Evolutionary conservation across 1,140 invertebrate genomes (phyloP).

Genomic region (Drosophila dunni): DNA sequence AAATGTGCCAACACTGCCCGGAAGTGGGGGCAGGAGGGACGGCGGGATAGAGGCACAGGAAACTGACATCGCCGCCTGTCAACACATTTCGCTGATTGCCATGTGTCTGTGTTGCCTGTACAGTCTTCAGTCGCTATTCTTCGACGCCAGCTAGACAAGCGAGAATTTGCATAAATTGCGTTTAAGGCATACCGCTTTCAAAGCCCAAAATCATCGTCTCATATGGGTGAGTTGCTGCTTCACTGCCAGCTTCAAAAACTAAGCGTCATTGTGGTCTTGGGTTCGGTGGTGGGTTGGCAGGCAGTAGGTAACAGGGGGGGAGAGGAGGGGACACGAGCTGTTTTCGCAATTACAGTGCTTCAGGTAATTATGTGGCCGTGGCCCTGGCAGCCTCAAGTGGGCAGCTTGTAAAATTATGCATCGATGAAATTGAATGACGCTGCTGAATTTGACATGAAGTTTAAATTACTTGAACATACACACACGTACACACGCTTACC

Average conservation of each 20-base stretch:
- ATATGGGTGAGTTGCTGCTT: constrained; percentile 1
- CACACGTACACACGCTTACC: constrained; percentile 17
- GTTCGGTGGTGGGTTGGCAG: neutral
- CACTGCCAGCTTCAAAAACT: constrained; percentile 34
- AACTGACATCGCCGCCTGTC: constrained; percentile 49
- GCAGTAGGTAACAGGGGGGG: neutral
- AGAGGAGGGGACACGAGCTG: constrained; percentile 17
- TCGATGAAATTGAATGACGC: constrained; percentile 78
- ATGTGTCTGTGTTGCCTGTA: constrained; percentile 45
- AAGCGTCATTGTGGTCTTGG: constrained; percentile 52
- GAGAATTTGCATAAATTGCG: constrained; percentile 76
- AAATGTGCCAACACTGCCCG: constrained; percentile 57
- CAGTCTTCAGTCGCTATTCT: constrained; percentile 43
- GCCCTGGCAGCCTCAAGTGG: constrained; percentile 63
- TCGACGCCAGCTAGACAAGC: constrained; percentile 34
- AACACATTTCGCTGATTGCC: constrained; percentile 75
- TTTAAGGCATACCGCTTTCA: constrained; percentile 53
- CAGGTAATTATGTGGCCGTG: constrained; percentile 72
- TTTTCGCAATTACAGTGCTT: constrained; percentile 75
- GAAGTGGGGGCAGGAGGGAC: neutral
- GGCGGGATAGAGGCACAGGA: neutral
- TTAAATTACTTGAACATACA: constrained; percentile 74
- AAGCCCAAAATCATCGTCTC: constrained; percentile 10
- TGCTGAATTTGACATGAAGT: constrained; percentile 83
- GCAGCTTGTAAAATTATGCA: constrained; percentile 71